A percentile compares a stretch with the other conserved stretches of the same genome.
phyloP scores from a whole-genome alignment of 30 jellyfish, hydroid and myxozoan species.

The Sanderia malayensis region DNA sequence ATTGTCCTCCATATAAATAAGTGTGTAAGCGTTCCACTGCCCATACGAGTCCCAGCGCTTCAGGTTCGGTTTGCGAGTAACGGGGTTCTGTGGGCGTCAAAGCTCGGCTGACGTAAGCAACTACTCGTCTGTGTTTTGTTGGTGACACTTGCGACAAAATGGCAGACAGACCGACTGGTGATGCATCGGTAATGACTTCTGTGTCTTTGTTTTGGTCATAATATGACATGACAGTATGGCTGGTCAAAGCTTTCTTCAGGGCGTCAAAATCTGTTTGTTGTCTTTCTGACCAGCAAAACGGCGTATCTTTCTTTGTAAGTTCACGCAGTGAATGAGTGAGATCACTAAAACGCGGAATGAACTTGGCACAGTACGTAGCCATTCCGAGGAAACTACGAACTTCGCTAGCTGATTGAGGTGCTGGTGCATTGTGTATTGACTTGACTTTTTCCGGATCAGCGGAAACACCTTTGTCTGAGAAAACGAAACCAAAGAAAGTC shows the following conservation, averaged over 20 bases:
- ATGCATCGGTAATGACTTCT: slow-evolving; percentile 51
- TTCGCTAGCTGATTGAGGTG: too few relatives aligned
- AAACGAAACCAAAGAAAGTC: slow-evolving; percentile 54
- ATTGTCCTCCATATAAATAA: too few relatives aligned
- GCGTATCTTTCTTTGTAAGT: slow-evolving; percentile 43
- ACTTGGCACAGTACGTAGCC: slow-evolving; percentile 25
- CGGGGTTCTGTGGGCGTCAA: too few relatives aligned
- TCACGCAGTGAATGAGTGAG: slow-evolving; percentile 43
- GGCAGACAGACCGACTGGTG: slow-evolving; percentile 47
- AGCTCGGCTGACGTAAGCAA: too few relatives aligned
- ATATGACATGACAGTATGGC: slow-evolving; percentile 32
- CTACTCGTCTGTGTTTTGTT: slow-evolving; percentile 24
- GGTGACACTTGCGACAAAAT: slow-evolving; percentile 36
- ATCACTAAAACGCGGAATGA: slow-evolving; percentile 35
- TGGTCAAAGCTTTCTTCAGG: slow-evolving; percentile 19
- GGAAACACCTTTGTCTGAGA: slow-evolving; percentile 53
- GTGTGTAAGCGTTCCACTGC: too few relatives aligned
- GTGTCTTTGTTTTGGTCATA: slow-evolving; percentile 28
- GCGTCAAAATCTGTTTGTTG: slow-evolving; percentile 29
- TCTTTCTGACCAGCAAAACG: slow-evolving; percentile 36
- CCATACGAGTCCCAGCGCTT: too few relatives aligned
- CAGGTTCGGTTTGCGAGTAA: too few relatives aligned
- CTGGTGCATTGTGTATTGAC: too few relatives aligned
- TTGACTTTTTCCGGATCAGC: slow-evolving; percentile 52
- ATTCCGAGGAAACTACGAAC: too few relatives aligned